Evolutionary conservation across 2,888 invertebrate species (phyloP), one percentile per base, ranked within the genome.

Genomic region (Ornithoptera priamus): DNA sequence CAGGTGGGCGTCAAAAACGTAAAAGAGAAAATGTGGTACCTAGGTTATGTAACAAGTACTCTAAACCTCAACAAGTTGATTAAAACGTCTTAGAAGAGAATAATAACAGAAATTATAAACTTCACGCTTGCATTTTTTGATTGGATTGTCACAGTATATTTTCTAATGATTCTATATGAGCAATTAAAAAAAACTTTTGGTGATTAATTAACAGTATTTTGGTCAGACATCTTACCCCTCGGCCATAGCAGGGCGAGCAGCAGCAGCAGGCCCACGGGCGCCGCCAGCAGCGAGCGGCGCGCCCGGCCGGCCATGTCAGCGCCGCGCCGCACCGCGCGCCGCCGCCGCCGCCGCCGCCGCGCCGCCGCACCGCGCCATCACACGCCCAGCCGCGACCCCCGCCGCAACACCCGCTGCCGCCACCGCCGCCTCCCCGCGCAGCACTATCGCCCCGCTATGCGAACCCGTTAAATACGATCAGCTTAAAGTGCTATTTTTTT

Each of bases 211-310:
- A 5, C 5, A 17, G 18, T 50, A 5, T 50, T 50, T 50, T 50
- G 50, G 15, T 50, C 1, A 50, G 50, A 15, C 50, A 17, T 50
- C 50, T 89, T 83, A 92, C 92, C 92, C 85, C 87, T 87, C 85
- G 88, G 89, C 86, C 89, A 88, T 82, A 92, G 88, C 86, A 90
- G 88, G 89, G 83, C 89, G 86, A 92, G 90, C 89, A 90, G 88
- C 83, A 90, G 90, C 88, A 92, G 90, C 88, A 91, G 88, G 86
- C 85, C 89, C 86, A 91, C 92, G 90, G 90, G 91, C 91, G 91
- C 90, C 89, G 91, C 90, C 89, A 88, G 85, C 83, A 86, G 90
- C 88, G 87, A 84, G 90, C 93, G 91, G 90, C 92, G 90, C 90
- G 92, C 86, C 90, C 90, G 90, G 80, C 88, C 86, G 87, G 83